phyloP scores from a whole-genome alignment of 2,888 invertebrate species.

The Argyresthia goedartella region DNA sequence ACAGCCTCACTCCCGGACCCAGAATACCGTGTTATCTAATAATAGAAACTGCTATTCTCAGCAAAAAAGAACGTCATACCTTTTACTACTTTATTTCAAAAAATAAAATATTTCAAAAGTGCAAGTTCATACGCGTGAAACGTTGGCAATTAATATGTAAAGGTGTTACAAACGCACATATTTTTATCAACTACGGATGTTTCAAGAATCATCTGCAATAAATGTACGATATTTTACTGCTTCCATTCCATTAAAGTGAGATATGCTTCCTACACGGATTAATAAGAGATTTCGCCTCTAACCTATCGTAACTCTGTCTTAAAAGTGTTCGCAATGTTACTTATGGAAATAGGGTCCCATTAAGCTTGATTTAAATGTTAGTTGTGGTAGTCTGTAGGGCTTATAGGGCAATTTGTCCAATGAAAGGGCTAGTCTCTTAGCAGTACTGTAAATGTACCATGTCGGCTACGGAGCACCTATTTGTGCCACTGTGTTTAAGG shows the following conservation, averaged over 20 bases:
- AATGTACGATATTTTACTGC: too few relatives aligned
- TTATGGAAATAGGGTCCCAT: conserved; percentile 52
- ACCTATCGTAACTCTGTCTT: conserved; percentile 4
- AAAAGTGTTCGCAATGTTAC: conserved; percentile 16
- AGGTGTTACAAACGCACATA: not conserved
- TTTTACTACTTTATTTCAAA: too few relatives aligned
- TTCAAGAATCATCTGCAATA: too few relatives aligned
- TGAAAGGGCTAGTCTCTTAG: conserved; percentile 31
- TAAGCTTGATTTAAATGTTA: conserved; percentile 64
- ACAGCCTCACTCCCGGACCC: too few relatives aligned
- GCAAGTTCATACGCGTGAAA: too few relatives aligned
- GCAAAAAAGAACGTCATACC: too few relatives aligned
- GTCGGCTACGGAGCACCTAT: not conserved
- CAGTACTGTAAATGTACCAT: conserved; percentile 5
- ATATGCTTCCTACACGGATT: not conserved
- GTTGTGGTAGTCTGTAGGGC: conserved; percentile 32
- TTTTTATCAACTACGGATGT: too few relatives aligned
- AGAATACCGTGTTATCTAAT: too few relatives aligned
- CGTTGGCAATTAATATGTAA: not conserved
- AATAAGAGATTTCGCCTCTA: conserved; percentile 1
- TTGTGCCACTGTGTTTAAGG: conserved; percentile 1
- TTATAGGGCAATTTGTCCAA: conserved; percentile 46
- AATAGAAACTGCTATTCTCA: too few relatives aligned
- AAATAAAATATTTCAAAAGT: too few relatives aligned
- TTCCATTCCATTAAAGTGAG: not conserved